phyloP scores from a whole-genome alignment of 1,140 invertebrate species.

The Stegodyphus mimosarum region DNA sequence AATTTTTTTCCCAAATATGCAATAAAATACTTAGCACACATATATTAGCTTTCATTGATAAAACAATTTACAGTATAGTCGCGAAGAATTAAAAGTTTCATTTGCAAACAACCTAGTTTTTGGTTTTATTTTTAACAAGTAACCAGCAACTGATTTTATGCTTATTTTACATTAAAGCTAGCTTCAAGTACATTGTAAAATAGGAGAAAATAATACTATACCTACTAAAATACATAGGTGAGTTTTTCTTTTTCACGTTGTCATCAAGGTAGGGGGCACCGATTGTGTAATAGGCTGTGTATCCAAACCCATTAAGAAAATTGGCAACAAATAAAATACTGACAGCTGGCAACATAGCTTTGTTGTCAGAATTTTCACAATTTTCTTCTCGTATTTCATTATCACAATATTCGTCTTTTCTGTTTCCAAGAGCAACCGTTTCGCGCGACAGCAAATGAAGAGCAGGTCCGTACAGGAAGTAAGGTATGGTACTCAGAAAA shows the following conservation, averaged over 20 bases:
- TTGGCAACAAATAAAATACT: constrained; percentile 60
- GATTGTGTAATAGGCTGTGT: constrained; percentile 60
- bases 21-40: too few relatives aligned
- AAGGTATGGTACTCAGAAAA: constrained; percentile 75
- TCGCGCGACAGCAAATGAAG: constrained; percentile 15
- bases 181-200: too few relatives aligned
- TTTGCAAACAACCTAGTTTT: too few relatives aligned
- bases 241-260: constrained; percentile 63
- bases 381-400: neutral
- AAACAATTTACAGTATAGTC: too few relatives aligned
- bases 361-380: constrained; percentile 67
- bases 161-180: too few relatives aligned
- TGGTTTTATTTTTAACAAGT: too few relatives aligned
- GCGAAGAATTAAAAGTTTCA: too few relatives aligned
- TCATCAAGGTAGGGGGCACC: constrained; percentile 62
- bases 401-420: constrained; percentile 39
- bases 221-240: constrained; percentile 63
- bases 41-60: too few relatives aligned
- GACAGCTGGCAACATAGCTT: constrained; percentile 49
- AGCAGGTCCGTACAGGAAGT: constrained; percentile 76
- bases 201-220: neutral
- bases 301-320: constrained; percentile 63
- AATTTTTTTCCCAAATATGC: too few relatives aligned
- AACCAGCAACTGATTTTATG: too few relatives aligned
- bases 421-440: neutral